Percentiles rank a stretch among this genome's conserved stretches.
phyloP scores from a whole-genome alignment of 2,797 vertebrate genomes.

The Leptoclinus maculatus region DNA sequence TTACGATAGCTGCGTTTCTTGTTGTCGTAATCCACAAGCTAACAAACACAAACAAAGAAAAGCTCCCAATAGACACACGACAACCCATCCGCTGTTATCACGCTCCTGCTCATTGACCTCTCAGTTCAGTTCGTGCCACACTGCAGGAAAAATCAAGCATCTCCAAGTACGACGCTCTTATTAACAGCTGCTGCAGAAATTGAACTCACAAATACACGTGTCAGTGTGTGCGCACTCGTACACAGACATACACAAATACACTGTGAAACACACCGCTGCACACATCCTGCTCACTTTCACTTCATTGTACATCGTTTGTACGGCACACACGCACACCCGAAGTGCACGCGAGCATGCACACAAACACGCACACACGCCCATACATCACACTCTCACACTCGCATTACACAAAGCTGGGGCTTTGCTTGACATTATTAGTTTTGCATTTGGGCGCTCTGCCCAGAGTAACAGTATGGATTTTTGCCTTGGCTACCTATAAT shows the following conservation, averaged over 20 bases:
- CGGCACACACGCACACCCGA: not conserved
- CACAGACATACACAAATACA: slow-evolving; percentile 36
- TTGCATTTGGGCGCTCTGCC: slow-evolving; percentile 96
- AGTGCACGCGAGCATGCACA: slow-evolving; percentile 19
- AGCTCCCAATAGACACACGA: slow-evolving; percentile 42
- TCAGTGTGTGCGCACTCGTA: slow-evolving; percentile 32
- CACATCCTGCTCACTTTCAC: slow-evolving; percentile 14
- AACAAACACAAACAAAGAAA: slow-evolving; percentile 4
- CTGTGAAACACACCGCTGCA: slow-evolving; percentile 39
- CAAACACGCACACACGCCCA: slow-evolving; percentile 45
- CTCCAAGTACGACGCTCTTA: slow-evolving; percentile 66
- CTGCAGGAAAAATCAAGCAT: slow-evolving; percentile 59
- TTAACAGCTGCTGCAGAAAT: slow-evolving; percentile 64
- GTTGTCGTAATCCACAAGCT: slow-evolving; percentile 54
- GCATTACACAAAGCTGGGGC: slow-evolving; percentile 72
- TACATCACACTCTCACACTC: slow-evolving; percentile 40
- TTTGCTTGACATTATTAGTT: slow-evolving; percentile 96
- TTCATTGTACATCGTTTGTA: slow-evolving; percentile 63
- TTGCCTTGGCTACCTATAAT: slow-evolving; percentile 94
- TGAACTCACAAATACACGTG: slow-evolving; percentile 53
- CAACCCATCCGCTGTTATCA: slow-evolving; percentile 68
- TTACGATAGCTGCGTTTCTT: slow-evolving; percentile 45
- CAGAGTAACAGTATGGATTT: slow-evolving; percentile 98
- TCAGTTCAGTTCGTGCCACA: slow-evolving; percentile 63
- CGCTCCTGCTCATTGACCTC: slow-evolving; percentile 74